Evolutionary conservation across 2,888 invertebrate species (phyloP), one percentile per base, ranked within the genome.

Genomic region (Heliconius hortense): DNA sequence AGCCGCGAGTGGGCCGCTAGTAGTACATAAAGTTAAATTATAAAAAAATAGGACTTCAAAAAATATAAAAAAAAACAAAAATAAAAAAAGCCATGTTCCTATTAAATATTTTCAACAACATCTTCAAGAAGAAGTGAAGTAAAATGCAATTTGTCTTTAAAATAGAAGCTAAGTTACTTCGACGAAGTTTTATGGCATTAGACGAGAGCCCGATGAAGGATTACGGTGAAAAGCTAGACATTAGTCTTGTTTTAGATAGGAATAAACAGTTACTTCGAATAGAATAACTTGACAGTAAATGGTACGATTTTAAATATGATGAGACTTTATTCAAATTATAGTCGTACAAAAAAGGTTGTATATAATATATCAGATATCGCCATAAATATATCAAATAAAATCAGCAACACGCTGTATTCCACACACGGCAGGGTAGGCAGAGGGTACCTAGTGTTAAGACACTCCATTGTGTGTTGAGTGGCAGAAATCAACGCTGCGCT

Each of bases 131-230:
- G 43, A 43, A 73, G 60, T 69, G 63, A 75, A 72, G 64, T 69
- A 53, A 70, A 39, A 69, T 43, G 73, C 69, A 73, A 77, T 75
- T 77, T 75, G 71, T 63, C 56, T 75, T 43, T 56, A 53, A 35
- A 56, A 62, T 72, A 64, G 73, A 70, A 73, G 63, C 60, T 71
- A 69, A 77, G 73, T 78, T 67, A 73, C 77, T 75, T 79, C 78
- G 84, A 82, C 79, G 80, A 84, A 87, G 84, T 87, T 87, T 84
- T 84, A 86, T 84, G 84, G 85, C 82, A 81, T 84, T 81, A 82
- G 80, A 80, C 82, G 79, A 82, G 80, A 78, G 75, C 68, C 82
- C 84, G 84, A 85, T 87, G 87, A 89, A 85, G 85, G 87, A 88
- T 89, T 87, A 87, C 83, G 72, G 63, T 56, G 79, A 78, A 82